Percentiles rank a stretch among this genome's conserved stretches.
Evolutionary conservation across 1,140 invertebrate genomes (phyloP).

Genomic region (Periplaneta americana): DNA sequence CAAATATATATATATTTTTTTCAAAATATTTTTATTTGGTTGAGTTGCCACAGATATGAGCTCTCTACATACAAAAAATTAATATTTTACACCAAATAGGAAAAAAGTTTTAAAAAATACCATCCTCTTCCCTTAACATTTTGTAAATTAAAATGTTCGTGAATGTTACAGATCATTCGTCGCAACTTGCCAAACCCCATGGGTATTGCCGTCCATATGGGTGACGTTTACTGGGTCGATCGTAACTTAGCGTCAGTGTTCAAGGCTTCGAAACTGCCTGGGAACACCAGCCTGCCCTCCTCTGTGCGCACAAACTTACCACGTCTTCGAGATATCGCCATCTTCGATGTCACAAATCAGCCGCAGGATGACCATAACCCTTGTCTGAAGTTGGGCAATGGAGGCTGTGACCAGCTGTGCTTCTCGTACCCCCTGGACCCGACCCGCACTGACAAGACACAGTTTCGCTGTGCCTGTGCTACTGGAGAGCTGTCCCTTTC

Average conservation of each 20-base stretch:
- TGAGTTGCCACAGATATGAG: too few relatives aligned
- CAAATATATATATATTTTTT: too few relatives aligned
- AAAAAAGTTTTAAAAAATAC: too few relatives aligned
- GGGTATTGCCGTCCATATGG: slow-evolving; percentile 81
- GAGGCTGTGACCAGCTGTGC: slow-evolving; percentile 90
- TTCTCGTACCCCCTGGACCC: slow-evolving; percentile 77
- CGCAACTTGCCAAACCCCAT: slow-evolving; percentile 91
- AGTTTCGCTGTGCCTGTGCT: slow-evolving; percentile 82
- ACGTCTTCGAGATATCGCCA: slow-evolving; percentile 81
- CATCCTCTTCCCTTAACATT: too few relatives aligned
- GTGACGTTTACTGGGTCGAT: slow-evolving; percentile 94
- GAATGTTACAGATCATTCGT: slow-evolving; percentile 58
- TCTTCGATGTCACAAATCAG: slow-evolving; percentile 84
- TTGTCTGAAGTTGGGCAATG: slow-evolving; percentile 64
- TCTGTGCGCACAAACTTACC: slow-evolving; percentile 72
- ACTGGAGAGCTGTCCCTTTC: slow-evolving; percentile 62
- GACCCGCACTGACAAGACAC: background rate
- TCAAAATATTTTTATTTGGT: too few relatives aligned
- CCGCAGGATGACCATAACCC: slow-evolving; percentile 74
- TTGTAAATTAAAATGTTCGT: background rate
- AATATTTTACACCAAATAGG: too few relatives aligned
- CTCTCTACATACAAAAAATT: too few relatives aligned
- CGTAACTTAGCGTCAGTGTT: slow-evolving; percentile 85
- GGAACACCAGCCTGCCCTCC: slow-evolving; percentile 58
- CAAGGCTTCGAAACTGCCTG: slow-evolving; percentile 72